Evolutionary conservation across 2,888 invertebrate species (phyloP).

Genomic region (Agrochola circellaris): DNA sequence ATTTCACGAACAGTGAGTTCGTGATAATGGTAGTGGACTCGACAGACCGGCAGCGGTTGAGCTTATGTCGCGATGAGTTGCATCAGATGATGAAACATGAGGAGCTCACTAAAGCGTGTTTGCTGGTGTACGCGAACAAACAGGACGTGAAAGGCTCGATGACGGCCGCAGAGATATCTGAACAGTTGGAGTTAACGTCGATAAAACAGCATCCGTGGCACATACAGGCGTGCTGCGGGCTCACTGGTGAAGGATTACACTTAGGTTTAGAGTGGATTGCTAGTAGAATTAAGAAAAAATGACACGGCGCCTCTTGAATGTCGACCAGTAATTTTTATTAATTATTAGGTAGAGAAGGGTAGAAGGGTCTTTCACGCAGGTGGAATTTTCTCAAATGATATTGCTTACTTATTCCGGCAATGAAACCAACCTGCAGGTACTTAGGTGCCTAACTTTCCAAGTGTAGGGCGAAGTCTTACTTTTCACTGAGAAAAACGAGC

Average conservation of each 20-base stretch:
- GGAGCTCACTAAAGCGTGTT: constrained; percentile 97
- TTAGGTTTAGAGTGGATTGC: constrained; percentile 59
- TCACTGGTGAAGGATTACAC: constrained; percentile 97
- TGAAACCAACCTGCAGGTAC: constrained; percentile 3
- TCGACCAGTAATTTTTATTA: constrained; percentile 32
- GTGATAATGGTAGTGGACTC: constrained; percentile 99
- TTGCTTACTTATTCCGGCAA: neutral
- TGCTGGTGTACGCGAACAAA: constrained; percentile 99
- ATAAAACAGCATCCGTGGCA: constrained; percentile 99
- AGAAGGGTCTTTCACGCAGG: constrained; percentile 33
- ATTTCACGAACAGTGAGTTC: constrained; percentile 99
- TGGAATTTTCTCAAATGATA: constrained; percentile 13
- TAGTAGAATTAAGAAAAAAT: constrained; percentile 59
- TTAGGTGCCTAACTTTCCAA: neutral
- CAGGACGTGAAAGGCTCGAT: constrained; percentile 87
- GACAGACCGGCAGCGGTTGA: constrained; percentile 97
- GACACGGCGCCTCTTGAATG: constrained; percentile 30
- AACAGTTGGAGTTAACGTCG: constrained; percentile 95
- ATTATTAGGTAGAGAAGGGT: constrained; percentile 22
- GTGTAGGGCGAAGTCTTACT: neutral
- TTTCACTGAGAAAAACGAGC: neutral
- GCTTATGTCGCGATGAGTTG: constrained; percentile 97
- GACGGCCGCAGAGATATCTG: constrained; percentile 55
- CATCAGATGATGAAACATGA: constrained; percentile 98
- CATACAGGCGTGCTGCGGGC: constrained; percentile 99